Percentiles rank a stretch among this genome's conserved stretches.
phyloP scores from a whole-genome alignment of 2,113 vertebrate species.

The Actenoides hombroni region DNA sequence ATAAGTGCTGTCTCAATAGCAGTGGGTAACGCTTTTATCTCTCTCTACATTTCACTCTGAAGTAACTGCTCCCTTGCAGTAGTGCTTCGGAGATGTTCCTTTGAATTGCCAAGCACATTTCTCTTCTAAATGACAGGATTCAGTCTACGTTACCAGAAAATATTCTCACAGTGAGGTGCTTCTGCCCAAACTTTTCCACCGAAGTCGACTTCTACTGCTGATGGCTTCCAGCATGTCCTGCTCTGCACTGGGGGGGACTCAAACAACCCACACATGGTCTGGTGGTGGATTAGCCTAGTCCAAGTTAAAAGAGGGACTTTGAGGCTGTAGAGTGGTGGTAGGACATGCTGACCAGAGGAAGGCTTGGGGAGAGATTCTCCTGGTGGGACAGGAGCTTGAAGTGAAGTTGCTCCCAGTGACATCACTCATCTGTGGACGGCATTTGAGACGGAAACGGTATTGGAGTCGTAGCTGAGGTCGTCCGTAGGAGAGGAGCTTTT shows the following conservation, averaged over 20 bases:
- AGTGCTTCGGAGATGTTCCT: neutral
- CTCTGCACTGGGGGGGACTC: neutral
- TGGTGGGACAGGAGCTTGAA: neutral
- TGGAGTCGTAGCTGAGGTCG: neutral
- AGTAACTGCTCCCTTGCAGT: neutral
- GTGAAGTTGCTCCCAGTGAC: fast-evolving
- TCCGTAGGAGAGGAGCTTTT: neutral
- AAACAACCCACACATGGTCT: fast-evolving
- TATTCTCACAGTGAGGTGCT: neutral
- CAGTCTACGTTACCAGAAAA: neutral
- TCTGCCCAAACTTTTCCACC: neutral
- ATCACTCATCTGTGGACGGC: fast-evolving
- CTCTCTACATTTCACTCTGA: neutral
- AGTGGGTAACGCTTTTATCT: constrained; percentile 79
- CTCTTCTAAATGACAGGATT: neutral
- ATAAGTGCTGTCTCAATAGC: constrained; percentile 92
- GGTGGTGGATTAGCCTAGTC: neutral
- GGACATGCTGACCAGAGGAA: neutral
- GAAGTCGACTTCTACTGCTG: fast-evolving
- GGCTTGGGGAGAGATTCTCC: neutral
- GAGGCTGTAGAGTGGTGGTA: neutral
- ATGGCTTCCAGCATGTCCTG: neutral
- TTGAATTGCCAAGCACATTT: neutral
- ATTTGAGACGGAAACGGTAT: neutral
- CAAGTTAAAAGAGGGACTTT: neutral